Percentiles rank a stretch among this genome's conserved stretches.
phyloP scores from a whole-genome alignment of 2,113 vertebrate species.

The Hypocryptadius cinnamomeus region DNA sequence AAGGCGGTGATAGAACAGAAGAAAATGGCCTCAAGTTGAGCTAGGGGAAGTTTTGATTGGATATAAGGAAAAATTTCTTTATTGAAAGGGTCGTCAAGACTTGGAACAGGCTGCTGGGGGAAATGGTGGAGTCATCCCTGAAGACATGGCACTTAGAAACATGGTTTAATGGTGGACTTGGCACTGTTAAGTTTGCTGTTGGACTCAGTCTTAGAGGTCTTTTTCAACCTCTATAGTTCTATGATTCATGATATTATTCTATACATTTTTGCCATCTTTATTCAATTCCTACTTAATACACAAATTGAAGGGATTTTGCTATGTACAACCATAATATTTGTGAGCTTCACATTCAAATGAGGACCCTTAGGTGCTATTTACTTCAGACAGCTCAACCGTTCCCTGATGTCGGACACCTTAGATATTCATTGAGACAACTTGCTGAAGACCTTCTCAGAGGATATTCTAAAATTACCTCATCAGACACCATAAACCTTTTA shows the following conservation, averaged over 20 bases:
- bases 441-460: neutral
- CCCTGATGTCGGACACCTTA: neutral
- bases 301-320: neutral
- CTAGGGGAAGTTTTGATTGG: neutral
- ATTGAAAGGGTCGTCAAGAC: fast-evolving
- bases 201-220: neutral
- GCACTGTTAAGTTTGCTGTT: neutral
- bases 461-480: neutral
- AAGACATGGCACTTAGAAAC: fast-evolving
- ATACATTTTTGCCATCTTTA: neutral
- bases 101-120: neutral
- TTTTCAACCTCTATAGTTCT: neutral
- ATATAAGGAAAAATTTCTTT: neutral
- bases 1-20: neutral
- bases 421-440: neutral
- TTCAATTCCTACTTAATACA: neutral
- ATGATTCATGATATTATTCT: neutral
- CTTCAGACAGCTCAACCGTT: neutral
- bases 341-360: neutral
- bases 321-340: neutral
- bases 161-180: neutral
- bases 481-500: neutral
- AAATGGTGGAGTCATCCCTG: neutral
- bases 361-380: neutral
- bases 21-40: neutral